Base-by-base conservation (phyloP, 2,797 vertebrate genomes). In the Lophotriccus pileatus region DNA sequence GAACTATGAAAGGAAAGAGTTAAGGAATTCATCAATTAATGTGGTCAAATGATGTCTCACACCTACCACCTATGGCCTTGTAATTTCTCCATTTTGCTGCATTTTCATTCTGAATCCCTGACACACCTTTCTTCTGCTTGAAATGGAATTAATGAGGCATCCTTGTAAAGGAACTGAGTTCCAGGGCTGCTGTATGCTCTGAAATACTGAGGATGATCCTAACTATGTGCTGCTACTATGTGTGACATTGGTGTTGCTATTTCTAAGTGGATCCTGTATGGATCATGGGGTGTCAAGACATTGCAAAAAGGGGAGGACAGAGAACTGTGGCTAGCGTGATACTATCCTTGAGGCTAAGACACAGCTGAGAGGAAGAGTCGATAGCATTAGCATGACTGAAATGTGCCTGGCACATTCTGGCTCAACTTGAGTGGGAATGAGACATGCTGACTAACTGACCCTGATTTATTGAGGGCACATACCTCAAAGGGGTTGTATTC, bases 401-500 rank as follows among this genome's bases (percentile, higher is more conserved):
- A 60, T 2, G 6, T 70, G 46, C 41, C 49, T 87, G 19, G 13
- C 23, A 93, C 84, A 74, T 84, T 78, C 78, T 93, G 69, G 15
- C 81, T 90, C 70, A 56, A 1, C 46, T 49, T 84, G 49, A 76
- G 60, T 39, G 28, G 56, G 25, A 88, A 56, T 36, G 41, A 86
- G 32, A 76, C 8, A 37, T 12, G 30, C 67, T 60, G 52, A 78
- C 56, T 84, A 60, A 78, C 0, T 66, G 13, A 94, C 37, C 56
- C 49, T 70, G 56, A 73, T 76, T 90, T 85, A 56, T 17, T 2
- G 2, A 60, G 24, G 41, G 23, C 5, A 30, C 59, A 14, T 97
- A 97, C 97, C 97, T 97, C 59, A 80, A 30, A 60, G 32, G 7
- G 9, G 19, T 47, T 69, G 32, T n/a, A 23, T 36, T 92, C 66